Base-by-base conservation (phyloP, 1,140 invertebrate genomes). In the Procambarus clarkii region DNA sequence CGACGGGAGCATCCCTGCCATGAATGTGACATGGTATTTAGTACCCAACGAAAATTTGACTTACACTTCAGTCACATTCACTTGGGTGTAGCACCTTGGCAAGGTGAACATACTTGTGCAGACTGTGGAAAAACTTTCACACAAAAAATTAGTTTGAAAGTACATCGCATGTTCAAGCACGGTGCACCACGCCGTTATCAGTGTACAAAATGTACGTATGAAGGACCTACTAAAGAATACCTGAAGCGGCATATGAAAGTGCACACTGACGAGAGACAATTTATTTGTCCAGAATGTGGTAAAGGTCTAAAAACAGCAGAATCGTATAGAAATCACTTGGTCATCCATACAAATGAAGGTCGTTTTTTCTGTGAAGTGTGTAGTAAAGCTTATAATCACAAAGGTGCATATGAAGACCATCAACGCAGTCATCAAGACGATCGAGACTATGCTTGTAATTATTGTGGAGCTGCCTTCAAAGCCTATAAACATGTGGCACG, bases 131-230 rank as follows among this genome's bases (percentile, higher is more conserved):
- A 91, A 48, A 50, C 64, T 2, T 91, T 91, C 45, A 85, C 89
- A 3, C 89, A 91, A 74, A 91, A 91, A 54, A 85, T 91, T 9
- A 91, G 82, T 24, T 46, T 91, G 18, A 91, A 84, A 18, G 89
- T 91, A 18, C 89, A 91, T 44, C 82, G 89, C 44, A 91, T 91
- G 89, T 91, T 91, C 74, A 91, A 91, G 58, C 89, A 91, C 9
- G 89, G 89, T 18, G 89, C 82, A 2, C 89, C 89, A 9, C 81
- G 89, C 24, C 89, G 89, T 54, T 91, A 85, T 60, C 77, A 21
- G 44, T 91, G 89, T 71, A 77, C 48, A 24, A 76, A 91, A 50
- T 91, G 89, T 77, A 69, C 76, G 9, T 91, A 91, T 34, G 81
- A 85, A 34, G 89, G 50, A 1, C 89, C 89, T 4, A 91, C 89